A percentile compares a stretch with the other conserved stretches of the same genome.
Conservation (phyloP, 2,797 vertebrate species). For the Meriones psammophilus region DNA sequence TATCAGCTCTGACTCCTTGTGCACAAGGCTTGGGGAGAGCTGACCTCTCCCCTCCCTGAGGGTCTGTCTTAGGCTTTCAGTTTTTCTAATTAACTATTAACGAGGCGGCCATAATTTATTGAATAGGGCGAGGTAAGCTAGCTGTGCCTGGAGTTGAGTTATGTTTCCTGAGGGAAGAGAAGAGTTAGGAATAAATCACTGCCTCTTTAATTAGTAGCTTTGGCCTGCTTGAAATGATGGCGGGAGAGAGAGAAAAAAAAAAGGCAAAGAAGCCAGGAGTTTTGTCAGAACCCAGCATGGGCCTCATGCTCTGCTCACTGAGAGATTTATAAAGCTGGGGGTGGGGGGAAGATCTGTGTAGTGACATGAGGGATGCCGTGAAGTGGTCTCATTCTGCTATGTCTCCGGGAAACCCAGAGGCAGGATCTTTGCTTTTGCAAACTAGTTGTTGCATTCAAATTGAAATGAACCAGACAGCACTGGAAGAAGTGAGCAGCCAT, state of each 20-base stretch:
- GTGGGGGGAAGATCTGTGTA: not conserved
- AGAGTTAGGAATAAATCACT: conserved; percentile 83
- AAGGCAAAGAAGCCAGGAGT: conserved; percentile 69
- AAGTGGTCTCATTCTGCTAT: not conserved
- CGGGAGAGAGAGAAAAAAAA: conserved; percentile 34
- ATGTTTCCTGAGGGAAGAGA: conserved; percentile 81
- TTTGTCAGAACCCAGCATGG: conserved; percentile 62
- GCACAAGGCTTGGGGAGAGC: not conserved
- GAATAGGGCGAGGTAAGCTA: conserved; percentile 64
- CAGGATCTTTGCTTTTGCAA: not conserved
- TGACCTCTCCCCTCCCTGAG: conserved; percentile 13
- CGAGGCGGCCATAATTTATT: conserved; percentile 70
- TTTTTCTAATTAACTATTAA: conserved; percentile 79
- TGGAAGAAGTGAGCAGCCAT: not conserved
- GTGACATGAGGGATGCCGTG: not conserved
- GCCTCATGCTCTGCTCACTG: conserved; percentile 55
- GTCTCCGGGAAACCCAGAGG: not conserved
- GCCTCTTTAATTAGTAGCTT: conserved; percentile 82
- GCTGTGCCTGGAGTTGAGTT: conserved; percentile 77
- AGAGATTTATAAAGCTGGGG: conserved; percentile 59
- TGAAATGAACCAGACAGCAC: not conserved
- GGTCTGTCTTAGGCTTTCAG: conserved; percentile 32
- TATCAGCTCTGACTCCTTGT: fast-evolving
- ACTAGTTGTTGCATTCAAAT: not conserved
- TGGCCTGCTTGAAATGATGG: conserved; percentile 57